Evolutionary conservation across 2,797 vertebrate species (phyloP), one percentile per base, ranked within the genome.

Genomic region (Pelochelys cantorii): DNA sequence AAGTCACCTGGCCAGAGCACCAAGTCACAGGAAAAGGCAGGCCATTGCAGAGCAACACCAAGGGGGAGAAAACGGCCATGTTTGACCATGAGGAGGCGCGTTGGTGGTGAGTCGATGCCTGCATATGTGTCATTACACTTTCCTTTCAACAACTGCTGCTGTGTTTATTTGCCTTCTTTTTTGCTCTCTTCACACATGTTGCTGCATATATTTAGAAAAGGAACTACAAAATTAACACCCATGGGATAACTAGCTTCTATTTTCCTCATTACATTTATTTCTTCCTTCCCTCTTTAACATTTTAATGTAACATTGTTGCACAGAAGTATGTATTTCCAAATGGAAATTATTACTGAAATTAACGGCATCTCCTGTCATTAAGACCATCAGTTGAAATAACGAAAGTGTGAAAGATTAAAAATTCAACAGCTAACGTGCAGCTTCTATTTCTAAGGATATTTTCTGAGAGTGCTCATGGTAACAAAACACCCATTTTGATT

Each of bases 181-280:
- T 92, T 90, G 79, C 93, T 95, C 53, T 31, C 79, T 59, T 56
- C 79, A 23, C 22, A 68, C 54, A 15, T 6, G 90, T 27, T 31
- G 57, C 75, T 79, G 31, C 3, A 53, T 23, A 57, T 13, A 83
- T 17, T 52, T 14, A 85, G 86, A 94, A 95, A 93, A 80, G 0
- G 0, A 84, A 68, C 23, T 29, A 87, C 77, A 75, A 92, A 91
- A 95, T 95, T 87, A 93, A 12, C 27, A 85, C 77, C 84, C 90
- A 79, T 9, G 85, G 77, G 88, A 86, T 52, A 92, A 87, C 31
- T 4, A 89, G 87, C 90, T 86, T 2, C 75, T 60, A 29, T 23
- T 84, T 96, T 87, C 68, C 83, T 90, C 13, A 15, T 12, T 79
- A 12, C 34, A 34, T 77, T 90, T 87, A 4, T 78, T 83, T 56